phyloP scores from a whole-genome alignment of 2,797 vertebrate genomes.

The Anableps anableps region DNA sequence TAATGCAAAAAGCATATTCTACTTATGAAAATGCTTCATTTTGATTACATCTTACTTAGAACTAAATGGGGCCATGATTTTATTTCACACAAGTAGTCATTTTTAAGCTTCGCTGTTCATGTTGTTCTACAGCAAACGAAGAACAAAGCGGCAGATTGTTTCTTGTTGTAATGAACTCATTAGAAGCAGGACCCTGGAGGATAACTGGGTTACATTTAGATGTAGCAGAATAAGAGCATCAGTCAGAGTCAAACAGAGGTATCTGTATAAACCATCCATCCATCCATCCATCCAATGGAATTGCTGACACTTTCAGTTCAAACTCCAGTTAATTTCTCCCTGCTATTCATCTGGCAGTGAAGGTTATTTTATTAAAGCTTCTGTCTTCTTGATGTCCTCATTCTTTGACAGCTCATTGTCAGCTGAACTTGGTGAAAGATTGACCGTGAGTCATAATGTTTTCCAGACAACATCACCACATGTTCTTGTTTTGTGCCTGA shows the following conservation, averaged over 20 bases:
- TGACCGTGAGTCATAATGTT: constrained; percentile 33
- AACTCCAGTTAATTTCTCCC: background rate
- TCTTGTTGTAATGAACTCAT: constrained; percentile 17
- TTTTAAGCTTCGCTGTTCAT: constrained; percentile 8
- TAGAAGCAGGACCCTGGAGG: constrained; percentile 2
- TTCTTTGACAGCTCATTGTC: constrained; percentile 56
- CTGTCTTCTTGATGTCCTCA: constrained; percentile 52
- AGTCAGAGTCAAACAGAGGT: constrained; percentile 24
- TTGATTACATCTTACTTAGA: background rate
- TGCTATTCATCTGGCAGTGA: constrained; percentile 49
- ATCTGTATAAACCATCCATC: background rate
- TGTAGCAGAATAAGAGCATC: constrained; percentile 35
- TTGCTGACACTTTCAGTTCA: background rate
- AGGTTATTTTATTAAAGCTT: constrained; percentile 59
- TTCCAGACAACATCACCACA: constrained; percentile 27
- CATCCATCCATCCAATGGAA: background rate
- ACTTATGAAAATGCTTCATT: constrained; percentile 16
- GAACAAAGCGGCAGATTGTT: background rate
- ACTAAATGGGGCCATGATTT: constrained; percentile 18
- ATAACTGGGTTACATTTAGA: background rate
- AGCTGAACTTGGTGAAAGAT: constrained; percentile 48
- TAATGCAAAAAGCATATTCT: constrained; percentile 15
- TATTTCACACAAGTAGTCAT: constrained; percentile 17
- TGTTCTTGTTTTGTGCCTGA: constrained; percentile 14
- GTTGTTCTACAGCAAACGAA: constrained; percentile 17